A percentile compares a stretch with the other conserved stretches of the same genome.
Conservation (phyloP, 2,888 invertebrate species). For the Rotaria macrura region DNA sequence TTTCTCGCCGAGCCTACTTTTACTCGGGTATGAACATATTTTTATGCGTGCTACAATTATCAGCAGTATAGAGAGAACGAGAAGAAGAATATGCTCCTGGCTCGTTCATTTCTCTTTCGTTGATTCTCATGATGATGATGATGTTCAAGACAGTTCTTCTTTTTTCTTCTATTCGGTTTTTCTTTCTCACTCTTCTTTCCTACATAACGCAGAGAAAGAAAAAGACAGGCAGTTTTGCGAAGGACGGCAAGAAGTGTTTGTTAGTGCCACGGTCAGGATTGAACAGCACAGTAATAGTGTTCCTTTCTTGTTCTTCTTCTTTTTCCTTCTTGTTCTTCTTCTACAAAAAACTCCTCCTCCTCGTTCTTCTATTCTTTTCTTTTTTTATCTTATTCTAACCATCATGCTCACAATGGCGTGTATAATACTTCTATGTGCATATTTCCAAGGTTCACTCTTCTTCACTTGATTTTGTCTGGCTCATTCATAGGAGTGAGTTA, state of each 20-base stretch:
- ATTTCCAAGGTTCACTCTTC: constrained; percentile 6
- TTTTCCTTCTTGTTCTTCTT: background rate
- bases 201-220: background rate
- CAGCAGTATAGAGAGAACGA: background rate
- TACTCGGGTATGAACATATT: background rate
- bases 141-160: constrained; percentile 14
- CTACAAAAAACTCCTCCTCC: background rate
- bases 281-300: background rate
- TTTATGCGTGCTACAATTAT: background rate
- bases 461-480: background rate
- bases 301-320: background rate
- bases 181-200: background rate
- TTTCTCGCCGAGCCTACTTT: background rate
- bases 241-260: background rate
- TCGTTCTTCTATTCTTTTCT: background rate
- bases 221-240: background rate
- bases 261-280: background rate
- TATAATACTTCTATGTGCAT: constrained; percentile 22
- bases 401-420: constrained; percentile 17
- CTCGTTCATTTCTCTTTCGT: background rate
- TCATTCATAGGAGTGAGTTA: background rate
- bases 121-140: background rate
- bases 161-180: background rate
- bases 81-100: background rate
- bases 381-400: background rate